phyloP scores from a whole-genome alignment of 2,113 vertebrate genomes.

The Micromys minutus region DNA sequence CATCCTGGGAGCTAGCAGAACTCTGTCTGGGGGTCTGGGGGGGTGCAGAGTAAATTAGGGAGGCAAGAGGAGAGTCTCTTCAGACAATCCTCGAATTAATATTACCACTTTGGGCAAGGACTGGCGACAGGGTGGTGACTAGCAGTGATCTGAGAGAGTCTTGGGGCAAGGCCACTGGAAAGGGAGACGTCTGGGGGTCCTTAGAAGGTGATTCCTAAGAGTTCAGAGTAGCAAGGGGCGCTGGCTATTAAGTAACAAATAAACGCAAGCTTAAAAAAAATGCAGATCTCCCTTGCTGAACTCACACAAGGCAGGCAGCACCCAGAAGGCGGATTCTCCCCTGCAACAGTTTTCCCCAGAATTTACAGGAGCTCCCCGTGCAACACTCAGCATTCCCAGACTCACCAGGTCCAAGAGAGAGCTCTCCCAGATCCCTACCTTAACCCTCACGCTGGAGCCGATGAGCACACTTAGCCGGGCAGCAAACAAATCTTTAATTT shows the following conservation, averaged over 20 bases:
- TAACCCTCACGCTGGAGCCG: neutral
- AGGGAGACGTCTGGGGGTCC: neutral
- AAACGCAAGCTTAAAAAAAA: no score
- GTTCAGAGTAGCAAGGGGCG: neutral
- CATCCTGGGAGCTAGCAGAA: neutral
- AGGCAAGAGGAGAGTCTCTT: neutral
- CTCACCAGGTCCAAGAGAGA: neutral
- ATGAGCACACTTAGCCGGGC: neutral
- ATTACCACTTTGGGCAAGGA: neutral
- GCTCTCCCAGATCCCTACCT: neutral
- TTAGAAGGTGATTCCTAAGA: neutral
- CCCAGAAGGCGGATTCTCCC: fast-evolving
- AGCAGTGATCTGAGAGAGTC: neutral
- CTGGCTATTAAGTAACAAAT: neutral
- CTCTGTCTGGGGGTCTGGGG: neutral
- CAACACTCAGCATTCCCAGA: fast-evolving
- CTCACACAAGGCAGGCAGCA: no score
- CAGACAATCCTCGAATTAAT: neutral
- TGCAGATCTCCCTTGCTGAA: neutral
- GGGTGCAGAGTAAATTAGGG: neutral
- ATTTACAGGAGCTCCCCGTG: fast-evolving
- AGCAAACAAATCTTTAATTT: constrained; percentile 71
- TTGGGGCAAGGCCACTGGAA: neutral
- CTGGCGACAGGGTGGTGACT: neutral
- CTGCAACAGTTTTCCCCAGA: neutral